Evolutionary conservation across 1,140 invertebrate species (phyloP).

Genomic region (Ceratina calcarata): DNA sequence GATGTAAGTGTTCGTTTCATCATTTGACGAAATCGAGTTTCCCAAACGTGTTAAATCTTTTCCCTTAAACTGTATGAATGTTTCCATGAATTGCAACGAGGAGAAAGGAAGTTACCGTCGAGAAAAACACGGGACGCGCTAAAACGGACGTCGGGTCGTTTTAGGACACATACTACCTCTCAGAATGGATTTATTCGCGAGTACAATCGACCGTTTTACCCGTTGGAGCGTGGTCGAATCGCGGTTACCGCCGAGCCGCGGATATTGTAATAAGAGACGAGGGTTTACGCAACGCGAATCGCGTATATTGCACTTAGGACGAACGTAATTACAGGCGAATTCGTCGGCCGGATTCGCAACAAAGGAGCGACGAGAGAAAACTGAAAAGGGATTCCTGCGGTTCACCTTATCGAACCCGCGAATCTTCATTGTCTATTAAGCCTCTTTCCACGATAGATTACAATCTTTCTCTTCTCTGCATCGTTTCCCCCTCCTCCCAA

Average conservation of each 20-base stretch:
- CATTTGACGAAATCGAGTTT: not conserved
- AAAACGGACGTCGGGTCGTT: not conserved
- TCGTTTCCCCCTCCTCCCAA: not conserved
- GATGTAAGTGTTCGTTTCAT: not conserved
- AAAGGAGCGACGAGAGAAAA: conserved; percentile 20
- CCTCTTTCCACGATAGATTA: conserved; percentile 24
- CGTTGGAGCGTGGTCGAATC: not conserved
- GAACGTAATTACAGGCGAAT: conserved; percentile 30
- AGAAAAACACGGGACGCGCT: not conserved
- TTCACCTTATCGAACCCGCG: conserved; percentile 18
- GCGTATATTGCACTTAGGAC: not conserved
- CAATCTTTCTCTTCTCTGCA: conserved; percentile 1
- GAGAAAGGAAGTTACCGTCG: conserved; percentile 4
- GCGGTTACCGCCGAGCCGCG: not conserved
- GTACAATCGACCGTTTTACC: not conserved
- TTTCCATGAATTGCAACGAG: conserved; percentile 22
- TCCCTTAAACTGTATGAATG: not conserved
- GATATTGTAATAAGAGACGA: conserved; percentile 24
- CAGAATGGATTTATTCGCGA: not conserved
- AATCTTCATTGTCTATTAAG: conserved; percentile 52
- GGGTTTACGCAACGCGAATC: conserved; percentile 13
- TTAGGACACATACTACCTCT: not conserved
- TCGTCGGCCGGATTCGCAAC: conserved; percentile 22
- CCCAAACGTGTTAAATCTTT: not conserved
- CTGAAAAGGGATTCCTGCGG: conserved; percentile 32